Percentiles rank a stretch among this genome's conserved stretches.
Conservation (phyloP, 2,797 vertebrate genomes). For the Anguilla megastoma region DNA sequence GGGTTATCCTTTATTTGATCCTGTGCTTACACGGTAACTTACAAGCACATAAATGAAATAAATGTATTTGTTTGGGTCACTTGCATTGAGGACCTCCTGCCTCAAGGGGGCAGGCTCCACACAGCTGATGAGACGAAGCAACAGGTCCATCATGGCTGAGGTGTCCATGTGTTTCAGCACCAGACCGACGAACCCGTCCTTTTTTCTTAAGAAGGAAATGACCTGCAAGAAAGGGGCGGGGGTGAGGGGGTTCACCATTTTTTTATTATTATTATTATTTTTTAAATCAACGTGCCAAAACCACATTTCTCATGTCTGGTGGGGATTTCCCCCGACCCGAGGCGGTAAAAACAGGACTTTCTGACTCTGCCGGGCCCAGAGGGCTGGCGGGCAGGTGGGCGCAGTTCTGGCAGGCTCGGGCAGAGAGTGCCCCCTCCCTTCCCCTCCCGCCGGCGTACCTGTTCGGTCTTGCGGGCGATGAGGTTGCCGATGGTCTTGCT, state of each 20-base stretch:
- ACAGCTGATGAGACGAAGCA: conserved; percentile 93
- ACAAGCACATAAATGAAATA: neutral
- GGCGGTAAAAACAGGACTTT: neutral
- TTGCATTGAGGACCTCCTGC: conserved; percentile 91
- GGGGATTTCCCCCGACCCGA: neutral
- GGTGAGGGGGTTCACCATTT: too few relatives aligned
- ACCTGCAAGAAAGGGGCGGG: conserved; percentile 69
- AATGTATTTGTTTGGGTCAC: conserved; percentile 41
- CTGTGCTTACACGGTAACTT: neutral
- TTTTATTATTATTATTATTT: neutral
- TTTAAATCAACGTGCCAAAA: neutral
- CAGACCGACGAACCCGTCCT: conserved; percentile 86
- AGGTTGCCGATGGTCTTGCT: conserved; percentile 97
- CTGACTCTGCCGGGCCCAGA: neutral
- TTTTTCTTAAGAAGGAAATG: conserved; percentile 88
- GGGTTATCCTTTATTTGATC: too few relatives aligned
- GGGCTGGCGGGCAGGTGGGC: neutral
- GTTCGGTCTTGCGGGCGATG: conserved; percentile 93
- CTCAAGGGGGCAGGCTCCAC: conserved; percentile 88
- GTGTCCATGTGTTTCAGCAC: conserved; percentile 94
- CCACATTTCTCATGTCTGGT: neutral
- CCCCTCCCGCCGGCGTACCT: conserved; percentile 69
- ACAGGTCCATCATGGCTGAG: conserved; percentile 96
- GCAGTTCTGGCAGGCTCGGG: neutral
- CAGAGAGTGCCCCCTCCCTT: neutral